A percentile compares a stretch with the other conserved stretches of the same genome.
phyloP scores from a whole-genome alignment of 2,888 invertebrate genomes.

The Yponomeuta sedellus region DNA sequence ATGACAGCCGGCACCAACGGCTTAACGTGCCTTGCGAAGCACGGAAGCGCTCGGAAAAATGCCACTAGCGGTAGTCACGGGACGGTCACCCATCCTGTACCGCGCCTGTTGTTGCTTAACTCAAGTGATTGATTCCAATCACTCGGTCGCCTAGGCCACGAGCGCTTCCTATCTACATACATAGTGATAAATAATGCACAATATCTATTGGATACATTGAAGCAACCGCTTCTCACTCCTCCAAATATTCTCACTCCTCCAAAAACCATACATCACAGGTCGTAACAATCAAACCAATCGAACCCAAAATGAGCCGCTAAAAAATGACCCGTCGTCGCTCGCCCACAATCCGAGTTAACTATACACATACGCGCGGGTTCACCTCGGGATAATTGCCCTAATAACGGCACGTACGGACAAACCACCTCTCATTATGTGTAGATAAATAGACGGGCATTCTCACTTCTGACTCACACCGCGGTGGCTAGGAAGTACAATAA shows the following conservation, averaged over 20 bases:
- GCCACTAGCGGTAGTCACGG: too few relatives aligned
- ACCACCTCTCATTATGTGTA: constrained; percentile 29
- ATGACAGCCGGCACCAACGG: too few relatives aligned
- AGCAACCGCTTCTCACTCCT: too few relatives aligned
- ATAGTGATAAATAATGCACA: too few relatives aligned
- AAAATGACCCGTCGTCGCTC: constrained; percentile 7
- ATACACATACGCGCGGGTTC: constrained; percentile 20
- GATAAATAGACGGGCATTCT: constrained; percentile 6
- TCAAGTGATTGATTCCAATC: too few relatives aligned
- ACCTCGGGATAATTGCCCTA: constrained; percentile 38
- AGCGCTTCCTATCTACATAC: too few relatives aligned
- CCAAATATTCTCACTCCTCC: not conserved
- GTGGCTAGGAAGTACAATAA: not conserved
- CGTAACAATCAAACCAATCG: not conserved
- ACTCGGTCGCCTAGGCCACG: too few relatives aligned
- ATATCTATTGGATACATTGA: too few relatives aligned
- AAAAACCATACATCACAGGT: not conserved
- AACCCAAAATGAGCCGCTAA: constrained; percentile 17
- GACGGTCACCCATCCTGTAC: too few relatives aligned
- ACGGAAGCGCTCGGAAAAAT: too few relatives aligned
- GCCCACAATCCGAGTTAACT: constrained; percentile 8
- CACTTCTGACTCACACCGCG: constrained; percentile 6
- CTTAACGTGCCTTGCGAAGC: too few relatives aligned
- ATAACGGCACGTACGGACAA: constrained; percentile 37
- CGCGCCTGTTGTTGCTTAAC: too few relatives aligned